Evolutionary conservation across 2,888 invertebrate genomes (phyloP), one percentile per base, ranked within the genome.

Genomic region (Margaritifera margaritifera): DNA sequence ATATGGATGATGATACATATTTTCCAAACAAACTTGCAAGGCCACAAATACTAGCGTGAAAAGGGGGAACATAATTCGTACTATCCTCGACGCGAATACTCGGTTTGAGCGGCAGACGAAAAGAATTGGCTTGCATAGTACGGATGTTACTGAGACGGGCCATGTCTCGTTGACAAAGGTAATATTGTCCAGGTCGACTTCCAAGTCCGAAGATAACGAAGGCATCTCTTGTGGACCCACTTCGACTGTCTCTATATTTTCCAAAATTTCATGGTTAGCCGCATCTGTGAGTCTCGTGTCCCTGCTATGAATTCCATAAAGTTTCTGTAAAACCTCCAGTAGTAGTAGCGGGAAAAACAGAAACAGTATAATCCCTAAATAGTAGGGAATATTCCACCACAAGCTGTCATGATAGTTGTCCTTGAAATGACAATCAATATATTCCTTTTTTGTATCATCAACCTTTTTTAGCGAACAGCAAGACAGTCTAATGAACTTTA

Each of bases 311-410:
- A 22, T 25, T 19, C 55, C 15, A 18, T 51, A 25, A 18, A 52
- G 50, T 55, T 25, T 59, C 56, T 56, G 20, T 50, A 57, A 6
- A 70, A 42, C 20, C 42, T 42, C 11, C 42, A 42, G 42, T 42
- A 42, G 42, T 42, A 66, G 8, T 53, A 66, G 31, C 8, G 66
- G 66, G n/a, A 50, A 57, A 50, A 63, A 66, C 1, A 66, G 8
- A 51, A 57, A 63, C 42, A 66, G 54, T 2, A 66, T 0, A 6
- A 59, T 59, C 1, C 66, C 70, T 6, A 62, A n/a, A 5, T 66
- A 19, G 50, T 63, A 66, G 4, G 70, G 70, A 5, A 66, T 19
- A 50, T 56, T 24, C 65, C 66, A 62, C 62, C 63, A 63, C 2
- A 61, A 20, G 22, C 51, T 6, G 24, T 27, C 55, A 51, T 58